Conservation (phyloP, 2,888 invertebrate genomes). For the Caenorhabditis angaria region DNA sequence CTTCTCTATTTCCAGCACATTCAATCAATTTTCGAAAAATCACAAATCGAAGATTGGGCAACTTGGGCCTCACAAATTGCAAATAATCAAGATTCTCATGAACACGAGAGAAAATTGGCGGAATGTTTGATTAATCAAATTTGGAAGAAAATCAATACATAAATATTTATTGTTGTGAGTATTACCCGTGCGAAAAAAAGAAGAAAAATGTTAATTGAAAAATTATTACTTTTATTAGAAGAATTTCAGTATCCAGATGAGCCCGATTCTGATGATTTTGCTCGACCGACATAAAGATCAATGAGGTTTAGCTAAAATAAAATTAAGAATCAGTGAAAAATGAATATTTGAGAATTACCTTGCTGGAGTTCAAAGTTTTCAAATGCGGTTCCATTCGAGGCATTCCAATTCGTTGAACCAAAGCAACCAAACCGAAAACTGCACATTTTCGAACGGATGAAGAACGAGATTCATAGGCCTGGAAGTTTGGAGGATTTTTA, state of each 20-base stretch:
- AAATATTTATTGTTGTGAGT: not conserved
- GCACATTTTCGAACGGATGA: constrained; percentile 35
- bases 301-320: constrained; percentile 38
- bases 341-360: constrained; percentile 1
- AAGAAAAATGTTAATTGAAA: not conserved
- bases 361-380: constrained; percentile 19
- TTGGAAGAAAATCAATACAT: constrained; percentile 7
- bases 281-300: constrained; percentile 33
- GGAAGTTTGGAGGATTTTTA: constrained; percentile 3
- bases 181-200: not conserved
- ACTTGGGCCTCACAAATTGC: constrained; percentile 1
- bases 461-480: constrained; percentile 25
- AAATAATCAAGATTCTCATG: not conserved
- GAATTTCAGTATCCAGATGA: constrained; percentile 15
- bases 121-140: constrained; percentile 1
- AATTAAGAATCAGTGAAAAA: too few species aligned
- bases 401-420: constrained; percentile 28
- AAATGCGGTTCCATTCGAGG: constrained; percentile 29
- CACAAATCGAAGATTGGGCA: not conserved
- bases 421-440: constrained; percentile 31
- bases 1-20: not conserved
- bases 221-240: not conserved
- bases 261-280: constrained; percentile 35
- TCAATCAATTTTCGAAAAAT: not conserved
- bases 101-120: constrained; percentile 5